These are phyloP conservation scores for Drosophila azteca DNA, from an alignment of 1,140 invertebrate species.

Conservation along the genomic window DNA sequence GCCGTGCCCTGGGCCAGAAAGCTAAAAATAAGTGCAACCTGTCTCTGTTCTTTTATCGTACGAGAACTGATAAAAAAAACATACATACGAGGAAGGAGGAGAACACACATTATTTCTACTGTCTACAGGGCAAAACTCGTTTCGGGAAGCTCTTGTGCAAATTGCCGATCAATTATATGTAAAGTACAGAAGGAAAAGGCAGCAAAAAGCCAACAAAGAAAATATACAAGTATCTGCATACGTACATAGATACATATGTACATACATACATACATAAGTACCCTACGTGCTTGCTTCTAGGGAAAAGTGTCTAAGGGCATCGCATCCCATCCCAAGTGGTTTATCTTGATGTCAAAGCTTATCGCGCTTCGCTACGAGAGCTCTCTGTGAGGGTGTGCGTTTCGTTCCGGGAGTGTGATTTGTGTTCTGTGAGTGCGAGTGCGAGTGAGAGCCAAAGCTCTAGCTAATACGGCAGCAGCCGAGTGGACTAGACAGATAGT, in stretches of 20 bases:
- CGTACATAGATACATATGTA: constrained; percentile 17
- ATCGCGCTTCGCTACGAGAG: constrained; percentile 8
- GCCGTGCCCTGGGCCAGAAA: constrained; percentile 16
- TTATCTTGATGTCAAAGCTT: constrained; percentile 39
- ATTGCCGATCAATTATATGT: constrained; percentile 51
- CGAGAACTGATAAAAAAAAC: constrained; percentile 46
- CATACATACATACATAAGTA: constrained; percentile 15
- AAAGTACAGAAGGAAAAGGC: constrained; percentile 20
- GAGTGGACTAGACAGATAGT: constrained; percentile 35
- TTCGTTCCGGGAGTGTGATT: not conserved
- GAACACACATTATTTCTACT: constrained; percentile 22
- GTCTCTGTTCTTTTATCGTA: constrained; percentile 24
- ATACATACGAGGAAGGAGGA: not conserved
- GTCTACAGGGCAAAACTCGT: constrained; percentile 33
- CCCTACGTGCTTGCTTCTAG: no score
- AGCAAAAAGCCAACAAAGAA: constrained; percentile 30
- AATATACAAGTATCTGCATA: no score
- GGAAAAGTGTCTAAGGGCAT: constrained; percentile 22
- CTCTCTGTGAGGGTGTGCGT: constrained; percentile 13
- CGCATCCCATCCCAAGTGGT: constrained; percentile 12
- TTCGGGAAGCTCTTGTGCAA: constrained; percentile 38
- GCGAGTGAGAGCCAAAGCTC: constrained; percentile 26
- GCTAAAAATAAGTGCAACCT: constrained; percentile 43
- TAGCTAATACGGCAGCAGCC: constrained; percentile 34
- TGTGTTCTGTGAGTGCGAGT: constrained; percentile 2